Base-by-base conservation (phyloP, 2,113 vertebrate species). In the Oreocharis arfaki region DNA sequence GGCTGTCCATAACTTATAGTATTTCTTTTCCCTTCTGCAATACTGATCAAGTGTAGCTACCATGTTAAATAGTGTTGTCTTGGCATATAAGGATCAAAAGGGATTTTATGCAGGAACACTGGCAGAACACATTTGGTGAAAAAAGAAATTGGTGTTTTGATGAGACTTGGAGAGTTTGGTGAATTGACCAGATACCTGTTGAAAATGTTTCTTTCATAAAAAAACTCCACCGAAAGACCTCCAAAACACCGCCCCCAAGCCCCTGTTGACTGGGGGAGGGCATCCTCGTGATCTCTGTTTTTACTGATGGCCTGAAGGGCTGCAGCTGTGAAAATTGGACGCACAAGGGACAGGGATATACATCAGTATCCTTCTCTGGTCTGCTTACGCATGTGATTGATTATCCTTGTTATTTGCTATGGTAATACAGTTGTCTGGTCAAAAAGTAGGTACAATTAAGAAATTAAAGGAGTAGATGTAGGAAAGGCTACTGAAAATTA, bases 401-500 rank as follows among this genome's bases (percentile, higher is more conserved):
- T 89, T 82, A 42, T 52, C 52, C 26, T 28, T 78, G 37, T 77
- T 87, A 68, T 91, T 90, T 94, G 60, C 42, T 65, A 12, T 92
- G 46, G 69, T 80, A 74, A 84, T 85, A 68, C 30, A 64, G 59
- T 76, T 67, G 42, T 52, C 63, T 94, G 74, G 56, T 90, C 33
- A 35, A 74, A 89, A 96, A 84, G 64, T 37, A 81, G 63, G 32
- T 73, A 42, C 71, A 80, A 94, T 94, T 56, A 75, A 42, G 42
- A 84, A 85, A 83, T 90, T 69, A 84, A 90, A 90, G 49, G 46
- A 73, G 49, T 84, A 56, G 23, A 77, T 89, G 53, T 89, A 56
- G 69, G 63, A 92, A 90, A 83, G 42, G 24, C 44, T 76, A 35
- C 77, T 16, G 32, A 89, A 91, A 87, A 73, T 46, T 41, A 69